Evolutionary conservation across 2,888 invertebrate species (phyloP).

Genomic region (Nomada fabriciana): DNA sequence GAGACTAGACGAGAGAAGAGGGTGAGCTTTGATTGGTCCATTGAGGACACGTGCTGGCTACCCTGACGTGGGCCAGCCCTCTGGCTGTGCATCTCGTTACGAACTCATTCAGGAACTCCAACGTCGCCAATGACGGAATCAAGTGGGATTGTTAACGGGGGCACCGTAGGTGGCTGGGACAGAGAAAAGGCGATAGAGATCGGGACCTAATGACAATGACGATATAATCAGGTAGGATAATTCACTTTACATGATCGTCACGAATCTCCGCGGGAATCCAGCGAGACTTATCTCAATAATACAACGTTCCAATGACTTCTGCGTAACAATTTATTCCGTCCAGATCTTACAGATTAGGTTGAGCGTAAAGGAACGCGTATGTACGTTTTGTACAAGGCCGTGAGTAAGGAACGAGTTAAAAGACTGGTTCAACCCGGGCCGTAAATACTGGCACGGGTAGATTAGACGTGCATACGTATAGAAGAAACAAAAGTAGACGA

Average conservation of each 20-base stretch:
- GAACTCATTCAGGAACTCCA: slow-evolving; percentile 83
- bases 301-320: background rate
- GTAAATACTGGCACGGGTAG: slow-evolving; percentile 15
- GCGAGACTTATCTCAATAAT: background rate
- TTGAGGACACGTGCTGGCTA: slow-evolving; percentile 83
- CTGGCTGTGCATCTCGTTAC: slow-evolving; percentile 84
- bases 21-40: slow-evolving; percentile 84
- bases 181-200: slow-evolving; percentile 70
- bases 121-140: slow-evolving; percentile 80
- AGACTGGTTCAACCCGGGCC: background rate
- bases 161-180: slow-evolving; percentile 72
- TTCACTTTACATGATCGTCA: slow-evolving; percentile 68
- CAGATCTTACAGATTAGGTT: slow-evolving; percentile 7
- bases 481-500: background rate
- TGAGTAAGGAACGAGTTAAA: background rate
- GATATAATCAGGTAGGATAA: slow-evolving; percentile 73
- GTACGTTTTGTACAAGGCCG: background rate
- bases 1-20: slow-evolving; percentile 75
- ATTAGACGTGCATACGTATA: slow-evolving; percentile 19
- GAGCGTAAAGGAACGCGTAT: background rate
- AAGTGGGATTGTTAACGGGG: slow-evolving; percentile 82
- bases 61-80: slow-evolving; percentile 78
- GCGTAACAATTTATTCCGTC: background rate
- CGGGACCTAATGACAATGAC: slow-evolving; percentile 70
- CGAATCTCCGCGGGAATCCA: slow-evolving; percentile 40